Base-by-base conservation (phyloP, 2,797 vertebrate genomes). In the Microctenopoma stevenorrisi region DNA sequence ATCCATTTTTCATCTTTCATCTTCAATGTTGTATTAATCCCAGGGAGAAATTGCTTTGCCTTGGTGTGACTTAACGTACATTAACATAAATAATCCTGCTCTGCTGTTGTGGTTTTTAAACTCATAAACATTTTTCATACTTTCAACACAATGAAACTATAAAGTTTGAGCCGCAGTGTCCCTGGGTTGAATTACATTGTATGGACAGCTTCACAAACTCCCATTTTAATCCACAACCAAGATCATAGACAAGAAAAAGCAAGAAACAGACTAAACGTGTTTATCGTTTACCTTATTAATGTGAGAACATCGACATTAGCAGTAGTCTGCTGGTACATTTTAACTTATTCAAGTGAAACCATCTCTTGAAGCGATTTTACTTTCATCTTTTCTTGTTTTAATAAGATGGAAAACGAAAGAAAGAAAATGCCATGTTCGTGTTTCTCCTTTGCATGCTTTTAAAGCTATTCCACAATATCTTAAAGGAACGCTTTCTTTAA, bases 81-180 rank as follows among this genome's bases (percentile, higher is more conserved):
- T 33, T 6, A 33, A 33, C 30, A 33, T 33, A 33, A 33, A 33
- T 33, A 33, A 46, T 46, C 6, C 46, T 1, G 33, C 48, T 9
- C 42, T 72, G 74, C 64, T 72, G 71, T 70, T 65, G 58, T 67
- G 35, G 46, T 72, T 77, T 67, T 65, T 61, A 64, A 18, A 22
- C 6, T 64, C 54, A 43, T 62, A 33, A 73, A 58, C 53, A 51
- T 64, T 18, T 35, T 66, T 63, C 38, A 25, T 60, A 72, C 59
- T 59, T 76, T 37, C 43, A 59, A 62, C 64, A 43, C 30, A 15
- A 69, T 62, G 54, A 49, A 58, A 55, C 28, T 14, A 8, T 38
- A 44, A n/a, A 46, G 9, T 25, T 42, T 60, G 25, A 30, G 3
- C 65, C 35, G n/a, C 15, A 42, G 33, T 38, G 46, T 11, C 11